Evolutionary conservation across 2,797 vertebrate genomes (phyloP).

Genomic region (Chrosomus eos): DNA sequence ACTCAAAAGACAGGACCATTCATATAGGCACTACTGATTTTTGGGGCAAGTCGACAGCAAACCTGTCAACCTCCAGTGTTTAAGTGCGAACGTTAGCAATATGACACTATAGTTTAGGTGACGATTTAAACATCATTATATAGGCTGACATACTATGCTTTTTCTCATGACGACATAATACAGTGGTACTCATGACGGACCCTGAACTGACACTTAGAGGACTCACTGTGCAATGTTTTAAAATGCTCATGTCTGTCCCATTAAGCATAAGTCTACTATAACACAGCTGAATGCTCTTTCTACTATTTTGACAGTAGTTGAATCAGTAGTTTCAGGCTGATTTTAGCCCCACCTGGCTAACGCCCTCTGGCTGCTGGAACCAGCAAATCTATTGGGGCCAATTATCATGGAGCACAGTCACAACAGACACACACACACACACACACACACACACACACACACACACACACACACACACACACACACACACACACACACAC

Average conservation of each 20-base stretch:
- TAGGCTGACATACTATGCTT: background rate
- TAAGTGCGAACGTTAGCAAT: background rate
- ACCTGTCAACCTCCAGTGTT: background rate
- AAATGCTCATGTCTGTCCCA: background rate
- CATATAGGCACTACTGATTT: background rate
- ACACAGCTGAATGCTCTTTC: constrained; percentile 1
- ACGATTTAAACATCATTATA: constrained; percentile 5
- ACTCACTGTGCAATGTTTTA: background rate
- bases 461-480: background rate
- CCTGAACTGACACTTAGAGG: background rate
- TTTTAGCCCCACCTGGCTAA: constrained; percentile 46
- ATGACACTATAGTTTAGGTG: background rate
- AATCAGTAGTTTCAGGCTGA: constrained; percentile 34
- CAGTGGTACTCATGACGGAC: background rate
- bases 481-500: constrained; percentile 5
- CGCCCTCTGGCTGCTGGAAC: constrained; percentile 41
- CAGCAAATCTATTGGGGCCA: constrained; percentile 49
- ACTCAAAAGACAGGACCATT: background rate
- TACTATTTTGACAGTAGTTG: constrained; percentile 12
- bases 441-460: background rate
- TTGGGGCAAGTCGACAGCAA: background rate
- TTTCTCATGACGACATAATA: background rate
- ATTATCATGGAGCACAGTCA: constrained; percentile 45
- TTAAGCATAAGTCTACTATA: background rate
- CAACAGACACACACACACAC: background rate